phyloP scores from a whole-genome alignment of 2,113 vertebrate species.

The Pterophyllum scalare region DNA sequence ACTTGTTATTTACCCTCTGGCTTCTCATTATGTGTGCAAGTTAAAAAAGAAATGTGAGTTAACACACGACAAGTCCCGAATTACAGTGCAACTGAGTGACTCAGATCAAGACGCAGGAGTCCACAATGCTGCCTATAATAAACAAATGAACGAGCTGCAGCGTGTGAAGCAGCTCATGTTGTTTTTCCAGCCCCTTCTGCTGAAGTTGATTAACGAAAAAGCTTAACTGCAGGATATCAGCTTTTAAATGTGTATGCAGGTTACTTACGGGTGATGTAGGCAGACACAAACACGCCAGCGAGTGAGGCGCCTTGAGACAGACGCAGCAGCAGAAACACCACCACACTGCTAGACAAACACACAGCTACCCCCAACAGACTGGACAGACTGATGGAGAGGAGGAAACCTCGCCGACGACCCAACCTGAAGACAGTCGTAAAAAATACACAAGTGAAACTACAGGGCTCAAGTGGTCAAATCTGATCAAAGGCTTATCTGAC shows the following conservation, averaged over 20 bases:
- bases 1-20: neutral
- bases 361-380: conserved; percentile 78
- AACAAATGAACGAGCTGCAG: too few relatives aligned
- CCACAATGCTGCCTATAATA: neutral
- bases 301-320: conserved; percentile 81
- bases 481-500: neutral
- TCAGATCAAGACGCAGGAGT: neutral
- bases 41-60: neutral
- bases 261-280: conserved; percentile 84
- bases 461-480: neutral
- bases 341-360: conserved; percentile 78
- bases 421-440: conserved; percentile 73
- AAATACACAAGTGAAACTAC: neutral
- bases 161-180: too few relatives aligned
- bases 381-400: conserved; percentile 81
- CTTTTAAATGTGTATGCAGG: neutral
- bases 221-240: neutral
- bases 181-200: too few relatives aligned
- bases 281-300: conserved; percentile 85
- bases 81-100: neutral
- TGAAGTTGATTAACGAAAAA: neutral
- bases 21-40: neutral
- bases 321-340: conserved; percentile 79
- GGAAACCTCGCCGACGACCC: conserved; percentile 82
- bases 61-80: neutral